phyloP scores from a whole-genome alignment of 2,113 vertebrate species.

The Aegotheles bennettii region DNA sequence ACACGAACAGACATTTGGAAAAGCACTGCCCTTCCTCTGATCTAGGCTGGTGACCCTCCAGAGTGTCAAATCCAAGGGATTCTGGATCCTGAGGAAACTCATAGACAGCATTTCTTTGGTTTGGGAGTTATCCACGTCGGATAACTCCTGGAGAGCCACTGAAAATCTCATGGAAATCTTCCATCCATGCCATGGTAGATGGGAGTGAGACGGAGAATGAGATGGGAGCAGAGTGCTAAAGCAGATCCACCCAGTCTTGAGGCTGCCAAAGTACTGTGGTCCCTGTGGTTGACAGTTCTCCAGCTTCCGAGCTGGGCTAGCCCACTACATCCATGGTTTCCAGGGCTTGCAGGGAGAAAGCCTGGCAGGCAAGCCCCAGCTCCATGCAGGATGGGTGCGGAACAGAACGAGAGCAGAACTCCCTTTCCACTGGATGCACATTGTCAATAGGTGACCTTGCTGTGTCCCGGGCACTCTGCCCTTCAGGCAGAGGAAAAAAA shows the following conservation, averaged over 20 bases:
- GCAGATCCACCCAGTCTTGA: background rate
- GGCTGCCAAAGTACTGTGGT: background rate
- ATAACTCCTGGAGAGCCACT: background rate
- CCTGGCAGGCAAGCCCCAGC: background rate
- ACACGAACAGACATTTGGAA: background rate
- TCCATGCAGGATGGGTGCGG: background rate
- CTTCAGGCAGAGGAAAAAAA: background rate
- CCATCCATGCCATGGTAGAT: rapidly evolving
- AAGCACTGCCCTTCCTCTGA: background rate
- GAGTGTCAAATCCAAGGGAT: background rate
- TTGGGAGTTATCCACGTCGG: background rate
- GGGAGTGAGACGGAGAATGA: background rate
- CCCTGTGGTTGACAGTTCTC: background rate
- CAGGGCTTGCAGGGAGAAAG: background rate
- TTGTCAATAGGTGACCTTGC: background rate
- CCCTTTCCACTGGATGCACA: background rate
- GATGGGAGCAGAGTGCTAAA: background rate
- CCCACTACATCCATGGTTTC: background rate
- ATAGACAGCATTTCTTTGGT: background rate
- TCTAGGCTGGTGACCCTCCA: background rate
- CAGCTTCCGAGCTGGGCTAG: background rate
- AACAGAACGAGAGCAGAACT: background rate
- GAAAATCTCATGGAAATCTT: background rate
- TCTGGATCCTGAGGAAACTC: background rate
- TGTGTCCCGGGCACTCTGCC: background rate